Percentiles rank a stretch among this genome's conserved stretches.
phyloP scores from a whole-genome alignment of 2,888 invertebrate genomes.

The Salticus scenicus region DNA sequence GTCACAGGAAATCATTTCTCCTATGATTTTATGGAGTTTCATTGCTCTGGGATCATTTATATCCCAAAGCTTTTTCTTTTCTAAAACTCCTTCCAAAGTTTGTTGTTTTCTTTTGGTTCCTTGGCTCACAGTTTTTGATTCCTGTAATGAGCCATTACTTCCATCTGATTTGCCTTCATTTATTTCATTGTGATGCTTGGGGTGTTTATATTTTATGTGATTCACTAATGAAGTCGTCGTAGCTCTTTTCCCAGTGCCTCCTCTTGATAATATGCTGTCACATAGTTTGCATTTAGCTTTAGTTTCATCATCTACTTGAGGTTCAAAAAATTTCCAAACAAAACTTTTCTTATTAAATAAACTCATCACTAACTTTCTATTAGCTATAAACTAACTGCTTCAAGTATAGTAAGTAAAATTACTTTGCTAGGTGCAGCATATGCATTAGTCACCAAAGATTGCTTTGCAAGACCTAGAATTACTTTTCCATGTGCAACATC shows the following conservation, averaged over 20 bases:
- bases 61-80: slow-evolving; percentile 3
- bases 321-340: background rate
- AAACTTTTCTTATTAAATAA: background rate
- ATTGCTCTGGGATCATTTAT: background rate
- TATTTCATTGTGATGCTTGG: background rate
- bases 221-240: background rate
- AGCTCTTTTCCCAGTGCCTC: background rate
- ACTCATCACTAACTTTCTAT: too few relatives aligned
- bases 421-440: too few relatives aligned
- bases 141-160: too few relatives aligned
- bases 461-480: too few relatives aligned
- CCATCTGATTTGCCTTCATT: background rate
- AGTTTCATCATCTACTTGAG: background rate
- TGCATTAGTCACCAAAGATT: too few relatives aligned
- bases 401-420: too few relatives aligned
- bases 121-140: too few relatives aligned
- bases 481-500: too few relatives aligned
- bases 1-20: background rate
- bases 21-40: background rate
- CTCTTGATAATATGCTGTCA: background rate
- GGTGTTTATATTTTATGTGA: background rate
- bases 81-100: background rate
- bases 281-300: slow-evolving; percentile 1
- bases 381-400: too few relatives aligned
- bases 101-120: background rate